These are phyloP conservation scores for Eidolon dupreanum DNA, from an alignment of 2,797 vertebrate genomes.

Conservation along the genomic window DNA sequence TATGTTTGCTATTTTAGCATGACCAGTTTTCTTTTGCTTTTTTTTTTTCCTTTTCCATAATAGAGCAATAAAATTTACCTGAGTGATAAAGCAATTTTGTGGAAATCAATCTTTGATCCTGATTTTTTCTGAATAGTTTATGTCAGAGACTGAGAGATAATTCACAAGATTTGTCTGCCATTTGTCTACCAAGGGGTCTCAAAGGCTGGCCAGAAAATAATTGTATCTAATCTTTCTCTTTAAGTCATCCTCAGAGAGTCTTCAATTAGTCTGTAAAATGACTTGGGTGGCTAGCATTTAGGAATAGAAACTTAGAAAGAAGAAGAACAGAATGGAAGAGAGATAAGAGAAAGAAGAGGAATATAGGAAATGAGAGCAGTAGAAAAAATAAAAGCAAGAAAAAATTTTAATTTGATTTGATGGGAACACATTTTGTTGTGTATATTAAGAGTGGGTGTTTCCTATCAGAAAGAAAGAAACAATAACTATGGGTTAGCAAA, in stretches of 20 bases:
- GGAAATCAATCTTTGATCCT: constrained; percentile 43
- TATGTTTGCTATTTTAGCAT: constrained; percentile 50
- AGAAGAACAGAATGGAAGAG: neutral
- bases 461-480: neutral
- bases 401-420: constrained; percentile 45
- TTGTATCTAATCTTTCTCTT: constrained; percentile 1
- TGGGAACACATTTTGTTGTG: constrained; percentile 6
- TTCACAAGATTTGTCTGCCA: constrained; percentile 28
- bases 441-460: neutral
- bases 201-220: neutral
- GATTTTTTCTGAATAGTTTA: constrained; percentile 66
- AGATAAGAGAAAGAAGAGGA: neutral
- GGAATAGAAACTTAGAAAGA: neutral
- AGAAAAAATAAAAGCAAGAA: neutral
- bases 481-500: constrained; percentile 57
- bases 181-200: constrained; percentile 56
- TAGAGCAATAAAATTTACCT: constrained; percentile 69
- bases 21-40: constrained; percentile 23
- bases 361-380: neutral
- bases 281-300: neutral
- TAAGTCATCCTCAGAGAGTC: constrained; percentile 41
- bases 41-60: constrained; percentile 40
- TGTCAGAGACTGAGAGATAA: constrained; percentile 54
- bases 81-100: constrained; percentile 32
- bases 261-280: constrained; percentile 25